These are phyloP conservation scores for Ciona savignyi DNA, from an alignment of 23 tunicate species.

Conservation along the genomic window DNA sequence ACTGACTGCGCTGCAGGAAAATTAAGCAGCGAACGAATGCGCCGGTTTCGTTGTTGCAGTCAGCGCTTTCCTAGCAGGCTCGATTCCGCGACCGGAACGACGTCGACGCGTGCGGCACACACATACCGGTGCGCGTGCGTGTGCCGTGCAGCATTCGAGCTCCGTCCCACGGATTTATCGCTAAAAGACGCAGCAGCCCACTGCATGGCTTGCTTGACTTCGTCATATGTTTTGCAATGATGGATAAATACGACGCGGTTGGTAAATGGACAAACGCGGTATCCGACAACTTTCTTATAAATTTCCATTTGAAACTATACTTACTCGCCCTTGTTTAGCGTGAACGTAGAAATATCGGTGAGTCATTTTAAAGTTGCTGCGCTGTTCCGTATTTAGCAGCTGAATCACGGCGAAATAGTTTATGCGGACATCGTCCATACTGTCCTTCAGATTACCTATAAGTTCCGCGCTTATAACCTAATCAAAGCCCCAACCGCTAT, in stretches of 20 bases:
- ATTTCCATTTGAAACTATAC: too few species aligned
- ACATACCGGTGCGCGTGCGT: neutral
- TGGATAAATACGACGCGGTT: neutral
- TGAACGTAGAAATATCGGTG: neutral
- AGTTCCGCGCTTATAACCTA: too few species aligned
- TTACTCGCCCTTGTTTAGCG: too few species aligned
- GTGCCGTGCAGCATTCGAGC: neutral
- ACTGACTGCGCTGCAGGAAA: neutral
- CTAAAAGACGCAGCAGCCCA: neutral
- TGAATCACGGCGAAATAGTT: neutral
- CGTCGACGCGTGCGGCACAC: neutral
- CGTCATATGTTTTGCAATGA: too few species aligned
- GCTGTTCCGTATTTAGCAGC: neutral
- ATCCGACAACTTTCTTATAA: too few species aligned
- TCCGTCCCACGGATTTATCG: constrained; percentile 1
- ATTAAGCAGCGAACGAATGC: neutral
- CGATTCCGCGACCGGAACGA: constrained; percentile 27
- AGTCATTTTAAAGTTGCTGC: neutral
- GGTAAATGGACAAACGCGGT: neutral
- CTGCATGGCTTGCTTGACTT: neutral
- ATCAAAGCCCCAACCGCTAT: too few species aligned
- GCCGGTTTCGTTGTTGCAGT: neutral
- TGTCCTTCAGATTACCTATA: neutral
- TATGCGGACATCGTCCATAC: neutral
- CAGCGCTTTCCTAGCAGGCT: constrained; percentile 10